Percentiles rank a stretch among this genome's conserved stretches.
phyloP scores from a whole-genome alignment of 2,113 vertebrate genomes.

The Aegithalos caudatus region DNA sequence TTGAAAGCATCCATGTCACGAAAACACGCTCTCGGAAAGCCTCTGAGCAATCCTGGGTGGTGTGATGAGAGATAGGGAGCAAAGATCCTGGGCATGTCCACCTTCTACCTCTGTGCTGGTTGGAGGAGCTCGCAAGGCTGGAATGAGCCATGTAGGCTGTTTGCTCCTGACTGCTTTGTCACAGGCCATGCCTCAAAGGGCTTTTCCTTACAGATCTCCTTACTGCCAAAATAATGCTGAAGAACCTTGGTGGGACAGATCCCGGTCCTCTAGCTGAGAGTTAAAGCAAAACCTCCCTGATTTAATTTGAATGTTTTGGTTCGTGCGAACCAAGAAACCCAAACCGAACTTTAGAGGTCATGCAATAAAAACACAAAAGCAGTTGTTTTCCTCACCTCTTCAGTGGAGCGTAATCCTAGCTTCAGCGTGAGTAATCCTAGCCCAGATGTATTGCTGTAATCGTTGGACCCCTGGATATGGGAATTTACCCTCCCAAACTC shows the following conservation, averaged over 20 bases:
- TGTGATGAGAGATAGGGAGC: neutral
- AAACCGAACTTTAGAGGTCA: constrained; percentile 30
- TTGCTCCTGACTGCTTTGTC: neutral
- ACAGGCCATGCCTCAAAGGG: neutral
- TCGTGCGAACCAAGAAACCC: constrained; percentile 3
- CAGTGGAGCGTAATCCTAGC: neutral
- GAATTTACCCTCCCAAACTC: constrained; percentile 57
- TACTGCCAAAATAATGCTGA: neutral
- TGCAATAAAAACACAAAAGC: constrained; percentile 5
- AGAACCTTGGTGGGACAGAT: neutral
- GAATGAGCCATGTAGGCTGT: neutral
- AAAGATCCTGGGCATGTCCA: rapidly evolving
- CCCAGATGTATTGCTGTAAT: constrained; percentile 33
- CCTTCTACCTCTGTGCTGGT: neutral
- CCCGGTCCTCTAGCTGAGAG: neutral
- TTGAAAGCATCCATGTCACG: rapidly evolving
- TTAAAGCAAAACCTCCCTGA: neutral
- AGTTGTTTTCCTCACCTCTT: constrained; percentile 50
- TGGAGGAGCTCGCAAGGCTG: neutral
- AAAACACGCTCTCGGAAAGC: rapidly evolving
- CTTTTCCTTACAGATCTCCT: constrained; percentile 10
- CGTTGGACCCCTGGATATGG: constrained; percentile 38
- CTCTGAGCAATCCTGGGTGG: neutral
- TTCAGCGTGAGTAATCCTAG: constrained; percentile 11
- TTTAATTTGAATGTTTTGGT: neutral